Percentiles rank a stretch among this genome's conserved stretches.
phyloP scores from a whole-genome alignment of 2,113 vertebrate species.

The Prunella fulvescens region DNA sequence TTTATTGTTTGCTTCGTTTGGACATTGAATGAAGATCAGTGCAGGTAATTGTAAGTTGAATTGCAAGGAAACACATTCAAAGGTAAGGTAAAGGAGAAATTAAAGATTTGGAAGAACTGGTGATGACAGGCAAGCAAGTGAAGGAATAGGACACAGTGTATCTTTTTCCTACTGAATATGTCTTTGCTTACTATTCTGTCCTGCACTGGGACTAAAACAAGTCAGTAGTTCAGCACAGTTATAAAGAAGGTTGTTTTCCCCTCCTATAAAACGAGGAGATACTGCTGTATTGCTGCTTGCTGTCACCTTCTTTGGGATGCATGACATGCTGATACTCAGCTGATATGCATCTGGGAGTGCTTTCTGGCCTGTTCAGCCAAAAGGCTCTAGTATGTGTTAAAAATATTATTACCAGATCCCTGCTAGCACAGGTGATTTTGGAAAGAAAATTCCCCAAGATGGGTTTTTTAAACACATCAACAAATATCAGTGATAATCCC shows the following conservation, averaged over 20 bases:
- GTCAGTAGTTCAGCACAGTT: not conserved
- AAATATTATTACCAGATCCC: not conserved
- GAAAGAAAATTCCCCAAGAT: not conserved
- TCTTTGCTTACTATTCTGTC: not conserved
- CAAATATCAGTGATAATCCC: not conserved
- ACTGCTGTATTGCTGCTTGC: not conserved
- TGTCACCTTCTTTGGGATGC: not conserved
- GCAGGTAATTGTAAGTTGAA: not conserved
- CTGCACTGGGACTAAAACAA: not conserved
- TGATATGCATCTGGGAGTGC: not conserved
- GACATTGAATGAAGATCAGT: not conserved
- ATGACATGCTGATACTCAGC: not conserved
- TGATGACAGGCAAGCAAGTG: not conserved
- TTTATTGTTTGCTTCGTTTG: not conserved
- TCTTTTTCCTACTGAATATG: not conserved
- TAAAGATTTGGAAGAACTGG: not conserved
- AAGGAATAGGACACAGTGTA: not conserved
- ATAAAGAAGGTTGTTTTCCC: not conserved
- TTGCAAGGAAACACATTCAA: not conserved
- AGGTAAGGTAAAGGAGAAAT: not conserved
- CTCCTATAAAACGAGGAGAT: not conserved
- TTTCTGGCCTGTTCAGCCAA: not conserved
- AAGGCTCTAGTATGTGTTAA: not conserved
- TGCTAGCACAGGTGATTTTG: not conserved
- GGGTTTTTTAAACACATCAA: not conserved